A percentile compares a stretch with the other conserved stretches of the same genome.
phyloP scores from a whole-genome alignment of 1,140 invertebrate species.

The Periplaneta americana region DNA sequence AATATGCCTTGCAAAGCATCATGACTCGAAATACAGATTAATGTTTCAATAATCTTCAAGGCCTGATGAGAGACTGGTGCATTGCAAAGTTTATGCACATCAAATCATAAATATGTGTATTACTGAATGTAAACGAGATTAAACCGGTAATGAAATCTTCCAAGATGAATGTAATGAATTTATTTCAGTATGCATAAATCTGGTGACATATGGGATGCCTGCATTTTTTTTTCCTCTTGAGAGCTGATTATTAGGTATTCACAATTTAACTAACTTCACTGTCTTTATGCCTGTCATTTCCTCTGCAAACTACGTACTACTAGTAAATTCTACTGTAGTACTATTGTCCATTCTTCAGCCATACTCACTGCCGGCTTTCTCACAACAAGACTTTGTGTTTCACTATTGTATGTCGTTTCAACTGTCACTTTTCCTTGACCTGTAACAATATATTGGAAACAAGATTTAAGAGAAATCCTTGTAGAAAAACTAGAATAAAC shows the following conservation, averaged over 20 bases:
- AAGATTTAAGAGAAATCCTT: too few relatives aligned
- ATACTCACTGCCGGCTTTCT: constrained; percentile 82
- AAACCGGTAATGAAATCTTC: neutral
- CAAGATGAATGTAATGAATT: neutral
- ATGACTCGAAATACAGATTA: too few relatives aligned
- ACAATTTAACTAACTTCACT: too few relatives aligned
- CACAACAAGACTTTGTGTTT: constrained; percentile 60
- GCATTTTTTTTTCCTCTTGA: too few relatives aligned
- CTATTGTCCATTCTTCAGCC: constrained; percentile 71
- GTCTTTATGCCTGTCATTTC: neutral
- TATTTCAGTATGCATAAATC: neutral
- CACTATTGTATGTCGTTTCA: constrained; percentile 51
- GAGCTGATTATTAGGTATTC: too few relatives aligned
- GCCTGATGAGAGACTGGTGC: neutral
- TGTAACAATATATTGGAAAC: constrained; percentile 37
- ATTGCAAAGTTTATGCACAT: neutral
- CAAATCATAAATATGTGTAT: neutral
- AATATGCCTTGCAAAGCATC: too few relatives aligned
- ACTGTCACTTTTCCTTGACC: constrained; percentile 44
- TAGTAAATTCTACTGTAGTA: constrained; percentile 43
- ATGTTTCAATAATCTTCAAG: too few relatives aligned
- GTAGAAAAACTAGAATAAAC: too few relatives aligned
- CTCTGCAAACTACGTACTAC: neutral
- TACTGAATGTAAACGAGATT: neutral
- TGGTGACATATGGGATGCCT: neutral